Evolutionary conservation across 2,113 vertebrate species (phyloP).

Genomic region (Polypterus senegalus): DNA sequence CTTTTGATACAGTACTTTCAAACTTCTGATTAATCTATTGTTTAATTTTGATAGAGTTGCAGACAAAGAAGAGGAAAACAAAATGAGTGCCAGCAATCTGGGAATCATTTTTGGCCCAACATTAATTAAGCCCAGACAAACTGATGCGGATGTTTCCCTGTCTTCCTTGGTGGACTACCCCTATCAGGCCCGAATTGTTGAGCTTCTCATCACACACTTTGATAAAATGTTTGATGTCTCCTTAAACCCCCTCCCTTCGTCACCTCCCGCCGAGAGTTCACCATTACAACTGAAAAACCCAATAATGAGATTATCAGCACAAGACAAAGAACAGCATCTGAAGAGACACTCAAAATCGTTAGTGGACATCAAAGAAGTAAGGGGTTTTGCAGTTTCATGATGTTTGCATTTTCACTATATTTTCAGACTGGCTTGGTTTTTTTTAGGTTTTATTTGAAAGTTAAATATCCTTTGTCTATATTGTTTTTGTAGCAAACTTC

Average conservation of each 20-base stretch:
- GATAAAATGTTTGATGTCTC: conserved; percentile 82
- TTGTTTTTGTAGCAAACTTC: conserved; percentile 38
- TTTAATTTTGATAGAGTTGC: conserved; percentile 56
- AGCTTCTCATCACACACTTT: conserved; percentile 80
- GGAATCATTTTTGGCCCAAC: conserved; percentile 95
- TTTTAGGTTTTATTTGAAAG: conserved; percentile 34
- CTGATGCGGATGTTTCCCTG: conserved; percentile 74
- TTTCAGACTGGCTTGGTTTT: conserved; percentile 14
- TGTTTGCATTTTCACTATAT: neutral
- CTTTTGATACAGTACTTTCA: neutral
- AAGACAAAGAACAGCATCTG: conserved; percentile 60
- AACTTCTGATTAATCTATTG: neutral
- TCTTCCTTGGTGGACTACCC: conserved; percentile 93
- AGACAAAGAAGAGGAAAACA: conserved; percentile 82
- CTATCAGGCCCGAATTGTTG: conserved; percentile 80
- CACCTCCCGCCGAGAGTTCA: conserved; percentile 29
- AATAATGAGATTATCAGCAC: conserved; percentile 32
- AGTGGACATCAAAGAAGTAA: conserved; percentile 76
- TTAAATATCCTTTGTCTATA: neutral
- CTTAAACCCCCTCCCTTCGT: conserved; percentile 44
- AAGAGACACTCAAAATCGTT: conserved; percentile 59
- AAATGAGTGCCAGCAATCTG: conserved; percentile 93
- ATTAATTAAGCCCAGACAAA: conserved; percentile 79
- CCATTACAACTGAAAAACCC: conserved; percentile 22
- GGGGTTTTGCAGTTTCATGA: conserved; percentile 17